Base-by-base conservation (phyloP, 2,888 invertebrate genomes). In the Dicroscelio sp. region DNA sequence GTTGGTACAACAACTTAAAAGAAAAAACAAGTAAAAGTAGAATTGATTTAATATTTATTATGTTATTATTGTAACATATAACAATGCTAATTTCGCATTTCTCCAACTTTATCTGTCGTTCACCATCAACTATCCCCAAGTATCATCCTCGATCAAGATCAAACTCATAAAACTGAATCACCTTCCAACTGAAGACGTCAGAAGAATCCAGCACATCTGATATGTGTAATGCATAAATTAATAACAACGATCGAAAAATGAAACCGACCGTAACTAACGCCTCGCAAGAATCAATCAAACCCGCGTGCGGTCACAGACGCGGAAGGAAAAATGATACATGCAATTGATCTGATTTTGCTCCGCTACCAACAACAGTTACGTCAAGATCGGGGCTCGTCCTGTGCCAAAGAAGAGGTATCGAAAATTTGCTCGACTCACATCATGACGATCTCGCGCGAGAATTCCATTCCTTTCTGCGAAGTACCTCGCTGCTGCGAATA, bases 391-490 rank as follows among this genome's bases (percentile, higher is more conserved):
- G n/a, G 33, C 10, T 23, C 38, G n/a, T 25, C 10, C 23, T 30
- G 55, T 17, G 23, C 0, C 25, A 78, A 63, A 60, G 38, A 67
- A 75, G 52, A 76, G 14, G 33, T 52, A 38, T 60, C 35, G 58
- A 83, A 76, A 78, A 48, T 67, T 73, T 80, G 25, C 33, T 30
- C 31, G 52, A 90, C 92, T 92, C 63, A 92, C 92, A 86, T 90
- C 87, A 90, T 80, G 63, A 88, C 76, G 82, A 84, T n/a, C 86
- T 79, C 82, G 48, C 90, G 92, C 80, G 48, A 69, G 88, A 86
- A 92, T 86, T 69, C 92, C 92, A 92, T 92, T 90, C 86, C 88
- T 79, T 79, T 69, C 67, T 75, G 67, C 69, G 52, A 78, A 90
- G 55, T 69, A 76, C 83, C 43, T 87, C 80, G 17, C 63, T 75